Conservation (phyloP, 2,888 invertebrate genomes). For the Chrysina gloriosa region DNA sequence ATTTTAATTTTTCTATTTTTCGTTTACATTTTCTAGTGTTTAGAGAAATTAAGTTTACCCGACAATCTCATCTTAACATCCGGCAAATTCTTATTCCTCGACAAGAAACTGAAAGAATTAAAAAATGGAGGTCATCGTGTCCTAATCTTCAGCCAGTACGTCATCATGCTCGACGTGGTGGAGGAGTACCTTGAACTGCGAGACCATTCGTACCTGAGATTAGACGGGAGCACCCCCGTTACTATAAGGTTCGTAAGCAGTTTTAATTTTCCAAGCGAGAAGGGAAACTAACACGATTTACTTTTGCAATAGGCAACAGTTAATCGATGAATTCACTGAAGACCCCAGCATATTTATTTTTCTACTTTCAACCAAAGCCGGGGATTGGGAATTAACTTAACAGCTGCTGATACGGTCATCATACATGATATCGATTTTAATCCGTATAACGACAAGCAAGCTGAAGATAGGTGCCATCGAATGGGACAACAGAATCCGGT, state of each 20-base stretch:
- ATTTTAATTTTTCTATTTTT: no score
- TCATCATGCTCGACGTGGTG: slow-evolving; percentile 92
- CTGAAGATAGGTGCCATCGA: slow-evolving; percentile 89
- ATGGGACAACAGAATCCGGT: slow-evolving; percentile 87
- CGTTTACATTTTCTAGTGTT: slow-evolving; percentile 66
- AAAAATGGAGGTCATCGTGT: slow-evolving; percentile 83
- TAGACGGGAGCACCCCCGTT: slow-evolving; percentile 93
- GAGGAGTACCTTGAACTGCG: slow-evolving; percentile 87
- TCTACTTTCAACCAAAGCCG: slow-evolving; percentile 91
- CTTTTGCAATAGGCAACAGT: slow-evolving; percentile 74
- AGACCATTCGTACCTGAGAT: slow-evolving; percentile 79
- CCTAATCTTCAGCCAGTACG: slow-evolving; percentile 96
- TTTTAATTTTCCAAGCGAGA: no score
- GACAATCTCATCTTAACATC: slow-evolving; percentile 80
- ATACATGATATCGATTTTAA: slow-evolving; percentile 99
- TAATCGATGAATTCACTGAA: slow-evolving; percentile 89
- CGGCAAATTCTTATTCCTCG: slow-evolving; percentile 88
- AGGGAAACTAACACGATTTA: background rate
- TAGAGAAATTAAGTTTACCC: slow-evolving; percentile 73
- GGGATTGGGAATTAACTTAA: slow-evolving; percentile 97
- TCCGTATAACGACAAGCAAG: slow-evolving; percentile 98
- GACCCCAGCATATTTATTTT: slow-evolving; percentile 88
- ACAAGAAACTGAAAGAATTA: slow-evolving; percentile 79
- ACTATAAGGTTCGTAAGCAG: slow-evolving; percentile 73
- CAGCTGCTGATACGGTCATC: slow-evolving; percentile 94